A percentile compares a stretch with the other conserved stretches of the same genome.
Conservation (phyloP, 2,888 invertebrate genomes). For the Heteromurus nitidus region DNA sequence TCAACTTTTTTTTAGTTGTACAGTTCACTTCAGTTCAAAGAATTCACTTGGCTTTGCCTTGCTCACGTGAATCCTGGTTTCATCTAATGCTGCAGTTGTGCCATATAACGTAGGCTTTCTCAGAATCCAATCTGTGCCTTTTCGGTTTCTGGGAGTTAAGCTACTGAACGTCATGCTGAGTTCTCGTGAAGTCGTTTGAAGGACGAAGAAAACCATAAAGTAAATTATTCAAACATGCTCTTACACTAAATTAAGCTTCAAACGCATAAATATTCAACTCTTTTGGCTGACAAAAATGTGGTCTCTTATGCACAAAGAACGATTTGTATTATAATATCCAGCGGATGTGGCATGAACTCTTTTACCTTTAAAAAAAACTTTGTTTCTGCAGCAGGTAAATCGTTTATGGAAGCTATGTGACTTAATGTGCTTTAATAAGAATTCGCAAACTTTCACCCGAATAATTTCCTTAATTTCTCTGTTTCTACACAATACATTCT, state of each 20-base stretch:
- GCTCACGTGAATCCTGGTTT: neutral
- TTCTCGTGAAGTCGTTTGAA: slow-evolving; percentile 4
- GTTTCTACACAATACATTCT: neutral
- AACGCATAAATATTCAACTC: slow-evolving; percentile 14
- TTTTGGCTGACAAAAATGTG: neutral
- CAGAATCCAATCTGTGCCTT: no score
- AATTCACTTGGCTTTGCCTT: slow-evolving; percentile 6
- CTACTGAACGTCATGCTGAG: neutral
- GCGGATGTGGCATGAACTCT: no score
- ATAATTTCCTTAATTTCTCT: no score
- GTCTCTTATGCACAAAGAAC: neutral
- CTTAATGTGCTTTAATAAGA: no score
- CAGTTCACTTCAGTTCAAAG: neutral
- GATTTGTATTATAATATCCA: no score
- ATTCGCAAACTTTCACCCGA: no score
- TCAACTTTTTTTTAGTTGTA: no score
- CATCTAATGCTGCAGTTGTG: no score
- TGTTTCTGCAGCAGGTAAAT: slow-evolving; percentile 19
- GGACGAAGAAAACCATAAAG: neutral
- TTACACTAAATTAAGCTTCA: slow-evolving; percentile 27
- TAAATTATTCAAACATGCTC: slow-evolving; percentile 4
- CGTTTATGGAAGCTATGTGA: slow-evolving; percentile 2
- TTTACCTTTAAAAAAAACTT: no score
- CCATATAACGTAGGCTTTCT: no score
- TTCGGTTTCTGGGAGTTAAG: no score